Percentiles rank a stretch among this genome's conserved stretches.
Evolutionary conservation across 2,888 invertebrate genomes (phyloP).

Genomic region (Rotaria magnacalcarata): DNA sequence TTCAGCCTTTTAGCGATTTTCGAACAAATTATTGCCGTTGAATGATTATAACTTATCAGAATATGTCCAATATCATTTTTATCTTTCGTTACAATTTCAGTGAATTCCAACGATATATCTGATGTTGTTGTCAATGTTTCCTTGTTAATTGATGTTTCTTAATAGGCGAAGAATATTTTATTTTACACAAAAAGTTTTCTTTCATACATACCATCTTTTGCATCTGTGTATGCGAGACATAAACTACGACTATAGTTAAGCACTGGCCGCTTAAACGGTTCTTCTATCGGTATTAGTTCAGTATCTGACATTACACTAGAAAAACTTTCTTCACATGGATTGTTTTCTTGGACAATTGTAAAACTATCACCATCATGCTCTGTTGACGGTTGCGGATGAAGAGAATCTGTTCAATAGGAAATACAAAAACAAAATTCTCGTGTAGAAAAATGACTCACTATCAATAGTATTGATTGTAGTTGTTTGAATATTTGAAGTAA

Average conservation of each 20-base stretch:
- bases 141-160: not conserved
- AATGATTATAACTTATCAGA: constrained; percentile 19
- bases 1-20: not conserved
- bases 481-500: not conserved
- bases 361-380: not conserved
- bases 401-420: not conserved
- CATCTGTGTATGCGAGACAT: not conserved
- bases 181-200: not conserved
- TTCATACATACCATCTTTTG: not conserved
- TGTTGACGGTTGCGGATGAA: not conserved
- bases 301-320: not conserved
- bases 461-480: not conserved
- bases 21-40: not conserved
- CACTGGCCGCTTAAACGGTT: not conserved
- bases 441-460: not conserved
- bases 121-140: not conserved
- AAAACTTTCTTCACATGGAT: not conserved
- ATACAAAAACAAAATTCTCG: not conserved
- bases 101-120: not conserved
- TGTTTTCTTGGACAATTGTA: not conserved
- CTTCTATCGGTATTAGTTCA: not conserved
- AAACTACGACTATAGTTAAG: not conserved
- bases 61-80: constrained; percentile 16
- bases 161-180: not conserved
- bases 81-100: not conserved